Conservation (phyloP, 2,888 invertebrate genomes). For the Pollenia amentaria region DNA sequence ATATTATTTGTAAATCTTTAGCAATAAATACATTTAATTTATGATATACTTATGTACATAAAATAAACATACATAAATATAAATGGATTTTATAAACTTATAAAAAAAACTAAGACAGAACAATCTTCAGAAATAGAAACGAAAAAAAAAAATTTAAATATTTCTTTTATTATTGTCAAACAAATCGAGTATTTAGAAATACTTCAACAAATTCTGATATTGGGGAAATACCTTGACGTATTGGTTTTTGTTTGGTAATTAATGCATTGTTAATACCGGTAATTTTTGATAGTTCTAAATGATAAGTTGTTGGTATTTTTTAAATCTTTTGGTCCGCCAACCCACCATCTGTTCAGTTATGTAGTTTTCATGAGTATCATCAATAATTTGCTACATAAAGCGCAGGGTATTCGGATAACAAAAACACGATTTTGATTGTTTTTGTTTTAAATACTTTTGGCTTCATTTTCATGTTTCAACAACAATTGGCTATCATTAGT, state of each 20-base stretch:
- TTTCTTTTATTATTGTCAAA: slow-evolving; percentile 23
- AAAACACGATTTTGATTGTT: slow-evolving; percentile 30
- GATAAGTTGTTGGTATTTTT: background rate
- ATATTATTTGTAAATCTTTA: background rate
- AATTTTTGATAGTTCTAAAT: background rate
- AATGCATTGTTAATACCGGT: background rate
- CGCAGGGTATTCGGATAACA: background rate
- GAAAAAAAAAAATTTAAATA: background rate
- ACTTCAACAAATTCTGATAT: slow-evolving; percentile 4
- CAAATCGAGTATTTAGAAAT: background rate
- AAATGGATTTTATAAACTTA: too few relatives aligned
- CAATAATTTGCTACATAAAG: background rate
- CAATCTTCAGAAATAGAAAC: slow-evolving; percentile 2
- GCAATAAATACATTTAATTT: slow-evolving; percentile 44
- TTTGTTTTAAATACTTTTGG: slow-evolving; percentile 6
- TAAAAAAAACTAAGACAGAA: slow-evolving; percentile 4
- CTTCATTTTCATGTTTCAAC: slow-evolving; percentile 1
- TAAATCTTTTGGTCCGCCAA: background rate
- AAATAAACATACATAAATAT: background rate
- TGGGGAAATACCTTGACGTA: slow-evolving; percentile 62
- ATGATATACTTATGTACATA: too few relatives aligned
- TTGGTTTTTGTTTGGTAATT: slow-evolving; percentile 35
- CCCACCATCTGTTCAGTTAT: background rate
- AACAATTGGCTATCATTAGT: slow-evolving; percentile 53
- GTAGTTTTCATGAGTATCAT: background rate